Base-by-base conservation (phyloP, 2,113 vertebrate species). In the Antennarius striatus region DNA sequence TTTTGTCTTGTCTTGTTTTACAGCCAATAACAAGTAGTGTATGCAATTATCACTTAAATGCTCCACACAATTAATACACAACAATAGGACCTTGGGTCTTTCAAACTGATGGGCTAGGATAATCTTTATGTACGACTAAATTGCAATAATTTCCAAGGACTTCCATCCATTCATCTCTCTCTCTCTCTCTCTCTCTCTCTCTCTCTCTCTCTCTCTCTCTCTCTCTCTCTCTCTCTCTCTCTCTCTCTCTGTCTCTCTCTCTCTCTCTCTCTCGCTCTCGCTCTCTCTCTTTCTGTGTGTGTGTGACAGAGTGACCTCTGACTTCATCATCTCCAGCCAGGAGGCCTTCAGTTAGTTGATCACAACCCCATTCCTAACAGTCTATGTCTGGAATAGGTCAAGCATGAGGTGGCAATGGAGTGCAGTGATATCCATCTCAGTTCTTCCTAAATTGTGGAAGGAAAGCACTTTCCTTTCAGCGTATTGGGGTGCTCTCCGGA, bases 121-220 rank as follows among this genome's bases (percentile, higher is more conserved):
- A 22, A 22, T 22, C 22, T 47, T 48, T 29, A n/a, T 30, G 15
- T 56, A 1, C 11, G 11, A 13, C 22, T 4, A 40, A 42, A 10
- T 47, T 55, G 16, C 30, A 29, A 3, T 57, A 10, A 47, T 60
- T 52, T 65, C 47, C 14, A 46, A 47, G 14, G 61, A 58, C 10
- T 28, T 40, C 22, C 22, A 22, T 1, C 22, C 10, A n/a, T 40
- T 2, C 22, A 22, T 1, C 22, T 22, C 22, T 22, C 22, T 22
- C 22, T 22, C 22, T 2, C 22, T 22, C 22, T 22, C 22, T 22
- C 22, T 22, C 22, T 22, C 22, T 22, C 22, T 22, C 22, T 22
- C 22, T 22, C 22, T 2, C 22, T 22, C 22, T 22, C 22, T 14
- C 9, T 45, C 50, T 51, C 28, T 36, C 32, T 16, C 16, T 71